A percentile compares a stretch with the other conserved stretches of the same genome.
Conservation (phyloP, 2,113 vertebrate species). For the Astatotilapia flaviijosephi region DNA sequence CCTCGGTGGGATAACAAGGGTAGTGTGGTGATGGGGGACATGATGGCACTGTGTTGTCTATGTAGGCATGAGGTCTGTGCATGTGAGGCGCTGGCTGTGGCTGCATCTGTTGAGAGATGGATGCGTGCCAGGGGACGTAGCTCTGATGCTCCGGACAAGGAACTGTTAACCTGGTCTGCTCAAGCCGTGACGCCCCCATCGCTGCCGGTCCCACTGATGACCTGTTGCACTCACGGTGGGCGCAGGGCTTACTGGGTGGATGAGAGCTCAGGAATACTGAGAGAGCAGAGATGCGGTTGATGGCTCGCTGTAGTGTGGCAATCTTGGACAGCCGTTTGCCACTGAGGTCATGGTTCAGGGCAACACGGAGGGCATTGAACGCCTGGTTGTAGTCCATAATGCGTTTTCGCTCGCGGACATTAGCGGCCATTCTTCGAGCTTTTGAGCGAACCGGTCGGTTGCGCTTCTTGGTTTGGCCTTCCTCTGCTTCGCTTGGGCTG, state of each 20-base stretch:
- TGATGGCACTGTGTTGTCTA: constrained; percentile 32
- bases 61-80: constrained; percentile 43
- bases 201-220: not conserved
- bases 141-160: constrained; percentile 49
- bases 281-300: constrained; percentile 85
- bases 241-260: constrained; percentile 63
- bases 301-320: constrained; percentile 88
- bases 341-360: constrained; percentile 84
- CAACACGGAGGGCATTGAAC: constrained; percentile 86
- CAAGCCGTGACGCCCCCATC: not conserved
- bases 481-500: constrained; percentile 51
- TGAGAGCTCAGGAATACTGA: constrained; percentile 78
- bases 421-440: constrained; percentile 88
- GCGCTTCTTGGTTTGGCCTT: constrained; percentile 71
- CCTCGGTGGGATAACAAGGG: constrained; percentile 57
- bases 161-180: constrained; percentile 14
- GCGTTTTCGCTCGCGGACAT: constrained; percentile 90
- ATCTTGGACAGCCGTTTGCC: constrained; percentile 97
- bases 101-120: constrained; percentile 52
- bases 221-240: constrained; percentile 75
- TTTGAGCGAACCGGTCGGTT: constrained; percentile 84
- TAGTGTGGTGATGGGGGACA: constrained; percentile 66
- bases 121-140: constrained; percentile 55
- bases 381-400: constrained; percentile 98
- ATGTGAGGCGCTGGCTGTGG: constrained; percentile 26